Evolutionary conservation across 2,797 vertebrate species (phyloP), one percentile per base, ranked within the genome.

Genomic region (Phoebastria nigripes): DNA sequence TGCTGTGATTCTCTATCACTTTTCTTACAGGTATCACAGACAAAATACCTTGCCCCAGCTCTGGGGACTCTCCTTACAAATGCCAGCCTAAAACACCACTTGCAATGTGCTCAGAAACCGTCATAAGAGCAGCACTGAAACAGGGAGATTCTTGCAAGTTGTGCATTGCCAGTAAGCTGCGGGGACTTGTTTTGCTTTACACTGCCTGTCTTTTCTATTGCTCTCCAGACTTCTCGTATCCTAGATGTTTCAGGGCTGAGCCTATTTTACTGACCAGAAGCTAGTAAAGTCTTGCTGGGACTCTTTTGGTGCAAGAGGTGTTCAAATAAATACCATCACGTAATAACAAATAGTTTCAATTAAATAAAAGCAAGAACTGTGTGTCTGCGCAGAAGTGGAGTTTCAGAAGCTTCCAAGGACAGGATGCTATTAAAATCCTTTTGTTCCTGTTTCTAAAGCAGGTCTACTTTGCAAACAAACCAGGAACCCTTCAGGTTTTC

Each of bases 341-440:
- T 66, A 72, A 52, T 83, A 96, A 94, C 67, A 91, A 81, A 94
- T 72, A 47, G 49, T 83, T 93, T 93, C 82, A 94, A 93, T 96
- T 93, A 91, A 83, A 77, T 44, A 69, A 79, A 79, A 83, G n/a
- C 51, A 22, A 25, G n/a, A 76, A n/a, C 8, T 28, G 9, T 19
- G 52, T 28, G 42, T 15, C 29, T 81, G 7, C 39, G 63, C 61
- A 65, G 51, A 87, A 83, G 39, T 8, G 28, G 52, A 77, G 35
- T 78, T 93, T 78, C 55, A 79, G 55, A 82, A 54, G n/a, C 44
- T 95, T 91, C 56, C 35, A 83, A 86, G 79, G 61, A 81, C 65
- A 76, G 3, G 24, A 74, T 42, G 29, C 20, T 72, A 37, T 61
- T 83, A 74, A 95, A 90, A 78, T 41, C 6, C 13, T 84, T 80